Conservation (phyloP, 2,113 vertebrate genomes). For the Triplophysa tibetana region DNA sequence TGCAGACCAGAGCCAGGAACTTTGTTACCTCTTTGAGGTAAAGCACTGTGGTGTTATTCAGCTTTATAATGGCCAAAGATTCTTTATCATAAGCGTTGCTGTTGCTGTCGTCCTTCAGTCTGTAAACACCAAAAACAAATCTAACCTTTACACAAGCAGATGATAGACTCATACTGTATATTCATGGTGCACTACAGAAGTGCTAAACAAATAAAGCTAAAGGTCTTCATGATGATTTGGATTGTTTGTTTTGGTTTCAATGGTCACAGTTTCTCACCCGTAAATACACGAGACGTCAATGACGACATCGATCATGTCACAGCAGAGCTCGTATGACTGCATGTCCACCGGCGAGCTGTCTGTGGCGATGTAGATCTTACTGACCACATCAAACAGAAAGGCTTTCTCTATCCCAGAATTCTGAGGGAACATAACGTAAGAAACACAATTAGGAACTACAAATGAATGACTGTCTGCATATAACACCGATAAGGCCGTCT, state of each 20-base stretch:
- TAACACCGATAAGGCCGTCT: too few species aligned
- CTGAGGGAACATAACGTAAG: constrained; percentile 65
- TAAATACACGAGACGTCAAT: constrained; percentile 99
- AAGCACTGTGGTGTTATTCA: constrained; percentile 98
- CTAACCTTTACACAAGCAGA: neutral
- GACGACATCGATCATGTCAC: constrained; percentile 99
- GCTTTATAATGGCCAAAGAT: constrained; percentile 98
- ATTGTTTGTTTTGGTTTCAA: neutral
- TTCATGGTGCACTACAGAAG: neutral
- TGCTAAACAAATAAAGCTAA: neutral
- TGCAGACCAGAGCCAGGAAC: constrained; percentile 97
- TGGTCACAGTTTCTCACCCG: constrained; percentile 79
- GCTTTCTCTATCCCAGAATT: constrained; percentile 99
- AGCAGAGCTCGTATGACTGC: constrained; percentile 98
- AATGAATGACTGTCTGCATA: too few species aligned
- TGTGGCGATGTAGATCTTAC: constrained; percentile 99
- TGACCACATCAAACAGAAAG: constrained; percentile 98
- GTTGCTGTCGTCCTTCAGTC: constrained; percentile 91
- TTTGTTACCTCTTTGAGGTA: constrained; percentile 99
- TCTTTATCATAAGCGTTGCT: constrained; percentile 97
- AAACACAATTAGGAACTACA: too few species aligned
- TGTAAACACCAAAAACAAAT: constrained; percentile 53
- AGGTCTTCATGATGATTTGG: neutral
- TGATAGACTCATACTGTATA: neutral
- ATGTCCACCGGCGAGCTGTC: constrained; percentile 99